A percentile compares a stretch with the other conserved stretches of the same genome.
phyloP scores from a whole-genome alignment of 2,888 invertebrate genomes.

The Noctua comes region DNA sequence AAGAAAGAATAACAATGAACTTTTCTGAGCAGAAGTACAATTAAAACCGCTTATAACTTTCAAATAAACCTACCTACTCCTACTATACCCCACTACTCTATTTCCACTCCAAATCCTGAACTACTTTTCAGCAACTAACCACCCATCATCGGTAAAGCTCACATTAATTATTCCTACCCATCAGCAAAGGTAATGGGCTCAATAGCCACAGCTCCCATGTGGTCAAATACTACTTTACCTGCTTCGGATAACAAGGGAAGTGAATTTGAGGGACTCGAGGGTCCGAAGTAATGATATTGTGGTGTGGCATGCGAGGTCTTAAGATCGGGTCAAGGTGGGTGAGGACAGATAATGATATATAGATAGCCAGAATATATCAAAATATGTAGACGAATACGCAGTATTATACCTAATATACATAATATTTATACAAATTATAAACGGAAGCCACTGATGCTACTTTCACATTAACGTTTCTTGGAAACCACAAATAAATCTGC shows the following conservation, averaged over 20 bases:
- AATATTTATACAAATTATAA: too few relatives aligned
- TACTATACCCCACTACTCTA: conserved; percentile 17
- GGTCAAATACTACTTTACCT: conserved; percentile 58
- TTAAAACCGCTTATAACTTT: background rate
- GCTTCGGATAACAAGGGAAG: conserved; percentile 62
- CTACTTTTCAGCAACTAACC: conserved; percentile 33
- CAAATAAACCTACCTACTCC: background rate
- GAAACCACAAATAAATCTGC: background rate
- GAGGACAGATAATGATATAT: background rate
- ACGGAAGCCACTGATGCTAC: background rate
- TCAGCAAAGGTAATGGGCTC: conserved; percentile 61
- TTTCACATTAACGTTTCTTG: background rate
- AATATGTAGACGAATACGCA: too few relatives aligned
- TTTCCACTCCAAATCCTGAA: conserved; percentile 23
- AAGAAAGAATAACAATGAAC: background rate
- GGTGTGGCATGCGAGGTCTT: conserved; percentile 55
- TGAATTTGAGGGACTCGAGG: conserved; percentile 63
- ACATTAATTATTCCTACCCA: conserved; percentile 61
- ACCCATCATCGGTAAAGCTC: conserved; percentile 46
- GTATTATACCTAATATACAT: too few relatives aligned
- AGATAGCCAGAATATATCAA: background rate
- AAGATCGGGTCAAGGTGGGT: conserved; percentile 44
- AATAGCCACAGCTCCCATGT: conserved; percentile 62
- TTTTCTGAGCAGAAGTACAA: background rate
- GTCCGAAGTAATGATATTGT: conserved; percentile 73